Percentiles rank a stretch among this genome's conserved stretches.
Conservation (phyloP, 2,888 invertebrate genomes). For the Drosophila paranaensis region DNA sequence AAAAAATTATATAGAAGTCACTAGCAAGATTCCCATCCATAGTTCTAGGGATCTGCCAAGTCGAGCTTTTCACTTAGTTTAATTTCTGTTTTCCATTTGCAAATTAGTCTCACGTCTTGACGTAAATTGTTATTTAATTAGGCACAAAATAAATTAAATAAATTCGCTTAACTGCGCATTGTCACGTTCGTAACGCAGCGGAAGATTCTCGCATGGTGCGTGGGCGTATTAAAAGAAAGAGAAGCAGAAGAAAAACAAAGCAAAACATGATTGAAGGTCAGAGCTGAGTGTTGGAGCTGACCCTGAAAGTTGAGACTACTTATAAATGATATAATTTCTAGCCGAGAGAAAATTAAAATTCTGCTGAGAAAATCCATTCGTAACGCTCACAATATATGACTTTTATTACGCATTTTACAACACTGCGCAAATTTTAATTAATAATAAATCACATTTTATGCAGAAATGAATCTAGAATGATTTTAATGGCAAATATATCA, state of each 20-base stretch:
- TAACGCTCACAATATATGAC: neutral
- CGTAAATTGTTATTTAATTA: conserved; percentile 48
- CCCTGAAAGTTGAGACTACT: conserved; percentile 26
- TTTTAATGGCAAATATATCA: too few relatives aligned
- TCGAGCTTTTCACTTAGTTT: neutral
- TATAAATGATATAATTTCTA: neutral
- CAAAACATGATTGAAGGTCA: conserved; percentile 13
- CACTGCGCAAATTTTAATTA: neutral
- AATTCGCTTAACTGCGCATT: conserved; percentile 33
- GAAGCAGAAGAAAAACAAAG: neutral
- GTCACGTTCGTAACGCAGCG: conserved; percentile 28
- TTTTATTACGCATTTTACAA: neutral
- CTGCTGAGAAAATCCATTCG: neutral
- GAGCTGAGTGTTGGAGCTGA: neutral
- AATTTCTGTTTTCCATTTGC: conserved; percentile 7
- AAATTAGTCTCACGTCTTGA: conserved; percentile 33
- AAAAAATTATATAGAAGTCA: too few relatives aligned
- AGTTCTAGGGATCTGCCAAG: neutral
- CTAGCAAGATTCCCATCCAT: neutral
- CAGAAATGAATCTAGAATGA: neutral
- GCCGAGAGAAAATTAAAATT: neutral
- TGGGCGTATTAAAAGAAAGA: conserved; percentile 11
- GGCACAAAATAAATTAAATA: conserved; percentile 5
- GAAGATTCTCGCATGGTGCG: conserved; percentile 18
- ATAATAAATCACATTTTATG: neutral